Evolutionary conservation across 1,140 invertebrate species (phyloP).

Genomic region (Oncopodura yosiiana): DNA sequence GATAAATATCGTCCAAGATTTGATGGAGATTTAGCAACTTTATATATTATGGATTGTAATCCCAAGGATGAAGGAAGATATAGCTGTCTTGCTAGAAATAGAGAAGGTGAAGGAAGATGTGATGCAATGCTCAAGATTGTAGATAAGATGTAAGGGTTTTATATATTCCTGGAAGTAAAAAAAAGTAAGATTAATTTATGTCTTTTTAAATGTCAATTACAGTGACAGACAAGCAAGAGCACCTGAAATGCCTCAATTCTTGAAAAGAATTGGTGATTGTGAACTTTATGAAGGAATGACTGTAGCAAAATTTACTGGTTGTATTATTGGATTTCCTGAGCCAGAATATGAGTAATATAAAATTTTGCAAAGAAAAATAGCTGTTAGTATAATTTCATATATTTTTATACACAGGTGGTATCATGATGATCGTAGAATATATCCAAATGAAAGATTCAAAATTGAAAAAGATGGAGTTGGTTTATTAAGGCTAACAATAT

Average conservation of each 20-base stretch:
- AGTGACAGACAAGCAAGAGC: conserved; percentile 62
- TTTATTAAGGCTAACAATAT: conserved; percentile 64
- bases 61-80: conserved; percentile 61
- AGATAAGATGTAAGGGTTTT: conserved; percentile 5
- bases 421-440: conserved; percentile 65
- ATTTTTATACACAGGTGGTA: conserved; percentile 32
- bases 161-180: no score
- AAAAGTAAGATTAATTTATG: background rate
- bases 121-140: conserved; percentile 53
- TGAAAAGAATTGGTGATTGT: conserved; percentile 79
- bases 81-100: conserved; percentile 65
- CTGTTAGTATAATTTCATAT: background rate
- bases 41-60: conserved; percentile 60
- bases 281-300: conserved; percentile 78
- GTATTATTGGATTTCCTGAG: conserved; percentile 70
- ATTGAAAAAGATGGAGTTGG: conserved; percentile 73
- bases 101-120: conserved; percentile 65
- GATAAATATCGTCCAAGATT: conserved; percentile 66
- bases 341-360: conserved; percentile 55
- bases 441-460: conserved; percentile 64
- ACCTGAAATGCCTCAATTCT: conserved; percentile 73
- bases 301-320: conserved; percentile 76
- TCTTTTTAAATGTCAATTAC: conserved; percentile 16
- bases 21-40: conserved; percentile 64
- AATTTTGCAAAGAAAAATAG: background rate